Evolutionary conservation across 2,888 invertebrate genomes (phyloP).

Genomic region (Dorcus parallelipipedus): DNA sequence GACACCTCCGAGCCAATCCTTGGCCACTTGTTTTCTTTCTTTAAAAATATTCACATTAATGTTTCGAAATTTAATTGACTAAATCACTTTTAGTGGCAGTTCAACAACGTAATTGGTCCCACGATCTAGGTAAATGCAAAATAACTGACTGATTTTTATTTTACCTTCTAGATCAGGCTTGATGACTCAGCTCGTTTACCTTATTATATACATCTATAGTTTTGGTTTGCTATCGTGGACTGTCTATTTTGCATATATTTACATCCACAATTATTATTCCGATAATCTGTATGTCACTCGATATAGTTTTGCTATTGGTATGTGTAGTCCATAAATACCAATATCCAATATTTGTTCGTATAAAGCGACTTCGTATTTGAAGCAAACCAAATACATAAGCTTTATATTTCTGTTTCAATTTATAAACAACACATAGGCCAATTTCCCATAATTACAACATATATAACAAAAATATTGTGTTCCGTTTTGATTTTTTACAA

Average conservation of each 20-base stretch:
- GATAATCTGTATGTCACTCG: slow-evolving; percentile 20
- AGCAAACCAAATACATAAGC: too few relatives aligned
- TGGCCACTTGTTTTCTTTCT: neutral
- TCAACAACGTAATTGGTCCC: slow-evolving; percentile 61
- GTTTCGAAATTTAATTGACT: slow-evolving; percentile 10
- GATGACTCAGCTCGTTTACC: slow-evolving; percentile 44
- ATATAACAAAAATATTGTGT: too few relatives aligned
- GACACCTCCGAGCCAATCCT: neutral
- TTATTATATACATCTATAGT: slow-evolving; percentile 30
- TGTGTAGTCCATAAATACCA: slow-evolving; percentile 25
- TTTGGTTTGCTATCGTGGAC: slow-evolving; percentile 34
- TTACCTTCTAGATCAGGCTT: slow-evolving; percentile 50
- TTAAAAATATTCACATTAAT: neutral
- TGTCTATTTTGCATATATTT: slow-evolving; percentile 32
- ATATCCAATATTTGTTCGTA: too few relatives aligned
- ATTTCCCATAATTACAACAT: too few relatives aligned
- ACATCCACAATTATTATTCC: slow-evolving; percentile 24
- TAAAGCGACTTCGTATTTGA: too few relatives aligned
- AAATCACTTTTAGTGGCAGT: slow-evolving; percentile 57
- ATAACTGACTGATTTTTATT: slow-evolving; percentile 16
- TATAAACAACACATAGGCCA: too few relatives aligned
- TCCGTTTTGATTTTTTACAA: too few relatives aligned
- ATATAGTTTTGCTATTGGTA: slow-evolving; percentile 30
- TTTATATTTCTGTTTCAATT: neutral
- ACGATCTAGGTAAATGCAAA: slow-evolving; percentile 58